Base-by-base conservation (phyloP, 1,140 invertebrate species). In the Drosophila yakuba region DNA sequence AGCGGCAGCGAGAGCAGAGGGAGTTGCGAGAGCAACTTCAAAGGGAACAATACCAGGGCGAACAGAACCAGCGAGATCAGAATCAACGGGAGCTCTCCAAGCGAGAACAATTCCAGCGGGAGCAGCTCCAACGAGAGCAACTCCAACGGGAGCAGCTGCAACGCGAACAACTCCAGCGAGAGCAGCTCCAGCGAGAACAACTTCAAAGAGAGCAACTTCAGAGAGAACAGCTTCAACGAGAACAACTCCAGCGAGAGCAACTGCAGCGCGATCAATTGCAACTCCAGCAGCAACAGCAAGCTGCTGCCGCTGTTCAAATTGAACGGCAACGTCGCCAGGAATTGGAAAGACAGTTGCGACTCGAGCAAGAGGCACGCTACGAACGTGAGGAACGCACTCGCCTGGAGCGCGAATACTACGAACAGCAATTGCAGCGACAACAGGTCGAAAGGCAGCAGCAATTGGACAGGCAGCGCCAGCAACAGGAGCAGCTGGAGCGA, bases 311-410 rank as follows among this genome's bases (percentile, higher is more conserved):
- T 63, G 72, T 74, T 69, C 73, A 76, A 80, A 56, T 79, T 12
- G 89, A 90, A 35, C 82, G 91, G 0, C 81, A 91, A 39, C 76
- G 78, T 1, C 78, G 84, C 1, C 83, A 80, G 54, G 84, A 88
- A n/a, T 62, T 91, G 45, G 83, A 88, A 6, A 67, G 90, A 1
- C 81, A 91, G 11, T 61, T 80, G 4, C 79, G 74, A 0, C 20
- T 84, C 4, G 84, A 88, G 28, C 76, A 89, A 38, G 84, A 88
- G 61, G 84, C 80, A 2, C 69, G 84, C 5, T 81, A 77, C 14
- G 90, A 91, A 32, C 78, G 80, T 1, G 88, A 91, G 54, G 77
- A 91, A 32, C 78, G 73, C 2, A 78, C 74, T 0, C 85, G 84
- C 2, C 56, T 78, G 2, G 88, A 91, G 51, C 85, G 77, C 0